Evolutionary conservation across 2,113 vertebrate genomes (phyloP).

Genomic region (Diadophis punctatus): DNA sequence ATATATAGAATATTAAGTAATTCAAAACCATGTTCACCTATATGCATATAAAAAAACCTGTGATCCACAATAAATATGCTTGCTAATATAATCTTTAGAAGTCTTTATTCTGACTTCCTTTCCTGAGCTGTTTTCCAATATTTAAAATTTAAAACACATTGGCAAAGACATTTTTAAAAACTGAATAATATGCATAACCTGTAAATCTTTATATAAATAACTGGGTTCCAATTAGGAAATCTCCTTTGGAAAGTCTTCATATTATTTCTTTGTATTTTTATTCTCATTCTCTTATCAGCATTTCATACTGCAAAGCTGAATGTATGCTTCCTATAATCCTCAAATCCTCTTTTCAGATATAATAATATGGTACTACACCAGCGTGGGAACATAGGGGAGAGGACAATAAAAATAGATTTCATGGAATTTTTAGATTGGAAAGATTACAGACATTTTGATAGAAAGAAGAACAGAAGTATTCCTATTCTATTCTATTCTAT

Average conservation of each 20-base stretch:
- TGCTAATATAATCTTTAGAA: conserved; percentile 33
- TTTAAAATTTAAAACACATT: not conserved
- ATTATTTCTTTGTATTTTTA: conserved; percentile 4
- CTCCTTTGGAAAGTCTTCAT: conserved; percentile 14
- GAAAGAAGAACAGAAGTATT: not conserved
- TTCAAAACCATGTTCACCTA: conserved; percentile 51
- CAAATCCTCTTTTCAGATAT: not conserved
- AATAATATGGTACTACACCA: not conserved
- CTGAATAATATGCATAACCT: not conserved
- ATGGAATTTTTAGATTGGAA: not conserved
- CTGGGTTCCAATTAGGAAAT: conserved; percentile 2
- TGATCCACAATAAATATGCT: conserved; percentile 25
- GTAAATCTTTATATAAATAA: not conserved
- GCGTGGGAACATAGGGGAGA: not conserved
- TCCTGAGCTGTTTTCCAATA: conserved; percentile 26
- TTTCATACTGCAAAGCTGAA: not conserved
- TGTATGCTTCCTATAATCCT: not conserved
- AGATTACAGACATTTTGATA: not conserved
- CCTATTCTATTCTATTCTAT: too few relatives aligned
- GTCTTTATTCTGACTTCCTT: conserved; percentile 2
- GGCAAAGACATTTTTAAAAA: not conserved
- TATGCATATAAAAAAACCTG: conserved; percentile 10
- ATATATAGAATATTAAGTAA: conserved; percentile 71
- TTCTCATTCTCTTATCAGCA: not conserved
- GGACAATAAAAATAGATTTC: not conserved